phyloP scores from a whole-genome alignment of 2,797 vertebrate species.

The Anguilla megastoma region DNA sequence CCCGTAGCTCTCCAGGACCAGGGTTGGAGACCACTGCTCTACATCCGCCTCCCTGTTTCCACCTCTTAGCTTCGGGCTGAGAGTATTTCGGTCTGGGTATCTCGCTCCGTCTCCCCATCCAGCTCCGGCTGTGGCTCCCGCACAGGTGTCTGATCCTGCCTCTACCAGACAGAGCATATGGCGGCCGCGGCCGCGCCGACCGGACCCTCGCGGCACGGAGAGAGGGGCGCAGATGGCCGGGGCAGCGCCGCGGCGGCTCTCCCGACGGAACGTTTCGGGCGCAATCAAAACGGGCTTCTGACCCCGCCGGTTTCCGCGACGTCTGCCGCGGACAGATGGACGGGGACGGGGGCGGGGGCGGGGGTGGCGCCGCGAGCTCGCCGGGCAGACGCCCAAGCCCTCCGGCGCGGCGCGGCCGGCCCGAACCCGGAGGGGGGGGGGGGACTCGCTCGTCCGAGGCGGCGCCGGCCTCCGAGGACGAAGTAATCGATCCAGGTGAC shows the following conservation, averaged over 20 bases:
- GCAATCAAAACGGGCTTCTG: neutral
- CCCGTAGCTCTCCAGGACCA: too few relatives aligned
- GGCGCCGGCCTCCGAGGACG: neutral
- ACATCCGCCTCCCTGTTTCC: neutral
- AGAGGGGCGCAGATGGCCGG: neutral
- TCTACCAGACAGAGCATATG: slow-evolving; percentile 6
- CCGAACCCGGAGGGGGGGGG: neutral
- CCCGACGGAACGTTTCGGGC: neutral
- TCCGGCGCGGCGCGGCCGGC: neutral
- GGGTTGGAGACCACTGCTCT: neutral
- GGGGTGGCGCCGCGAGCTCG: too few relatives aligned
- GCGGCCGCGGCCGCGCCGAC: neutral
- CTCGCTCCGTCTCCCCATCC: too few relatives aligned
- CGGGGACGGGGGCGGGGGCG: too few relatives aligned
- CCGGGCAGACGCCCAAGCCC: neutral
- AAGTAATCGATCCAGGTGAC: neutral
- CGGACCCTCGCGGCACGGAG: neutral
- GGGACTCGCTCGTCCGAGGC: neutral
- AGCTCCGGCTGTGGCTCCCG: neutral
- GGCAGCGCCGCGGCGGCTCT: neutral
- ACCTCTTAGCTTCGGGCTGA: neutral
- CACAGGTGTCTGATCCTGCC: neutral
- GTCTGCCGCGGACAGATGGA: neutral
- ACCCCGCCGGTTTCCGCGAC: neutral
- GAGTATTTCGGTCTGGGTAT: too few relatives aligned